phyloP scores from a whole-genome alignment of 1,140 invertebrate genomes.

The Vanessa tameamea region DNA sequence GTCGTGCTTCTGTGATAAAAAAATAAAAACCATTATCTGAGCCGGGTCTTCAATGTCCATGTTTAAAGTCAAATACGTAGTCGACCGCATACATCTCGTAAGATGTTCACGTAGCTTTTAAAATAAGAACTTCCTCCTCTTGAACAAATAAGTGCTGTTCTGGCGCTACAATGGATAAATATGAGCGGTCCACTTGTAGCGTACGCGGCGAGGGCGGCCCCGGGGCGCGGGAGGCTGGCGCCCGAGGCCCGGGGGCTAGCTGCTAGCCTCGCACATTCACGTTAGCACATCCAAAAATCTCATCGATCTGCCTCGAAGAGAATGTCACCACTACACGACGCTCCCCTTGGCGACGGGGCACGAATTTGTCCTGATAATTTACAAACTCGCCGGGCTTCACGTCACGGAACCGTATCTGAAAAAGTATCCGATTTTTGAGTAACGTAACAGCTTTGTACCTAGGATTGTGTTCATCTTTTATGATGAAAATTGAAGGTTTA shows the following conservation, averaged over 20 bases:
- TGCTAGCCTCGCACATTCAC: constrained; percentile 79
- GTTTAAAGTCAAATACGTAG: neutral
- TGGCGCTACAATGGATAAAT: constrained; percentile 54
- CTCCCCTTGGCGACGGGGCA: constrained; percentile 80
- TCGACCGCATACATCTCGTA: constrained; percentile 22
- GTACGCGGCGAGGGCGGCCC: constrained; percentile 52
- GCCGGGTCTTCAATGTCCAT: constrained; percentile 53
- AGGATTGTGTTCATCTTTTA: neutral
- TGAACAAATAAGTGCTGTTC: constrained; percentile 67
- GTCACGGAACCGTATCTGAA: constrained; percentile 81
- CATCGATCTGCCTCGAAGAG: constrained; percentile 83
- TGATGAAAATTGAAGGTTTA: too few species aligned
- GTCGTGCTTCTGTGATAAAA: constrained; percentile 52
- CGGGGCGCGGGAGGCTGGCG: constrained; percentile 56
- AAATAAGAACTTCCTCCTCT: constrained; percentile 66
- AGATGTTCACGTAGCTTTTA: constrained; percentile 53
- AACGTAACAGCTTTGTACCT: too few species aligned
- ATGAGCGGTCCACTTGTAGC: constrained; percentile 63
- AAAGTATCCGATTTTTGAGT: constrained; percentile 21
- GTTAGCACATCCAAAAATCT: constrained; percentile 81
- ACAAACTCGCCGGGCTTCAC: constrained; percentile 82
- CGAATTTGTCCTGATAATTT: constrained; percentile 81
- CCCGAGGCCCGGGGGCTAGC: constrained; percentile 66
- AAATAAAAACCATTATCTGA: constrained; percentile 47
- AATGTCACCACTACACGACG: constrained; percentile 83